Evolutionary conservation across 2,113 vertebrate species (phyloP), one percentile per base, ranked within the genome.

Genomic region (Neogale vison): DNA sequence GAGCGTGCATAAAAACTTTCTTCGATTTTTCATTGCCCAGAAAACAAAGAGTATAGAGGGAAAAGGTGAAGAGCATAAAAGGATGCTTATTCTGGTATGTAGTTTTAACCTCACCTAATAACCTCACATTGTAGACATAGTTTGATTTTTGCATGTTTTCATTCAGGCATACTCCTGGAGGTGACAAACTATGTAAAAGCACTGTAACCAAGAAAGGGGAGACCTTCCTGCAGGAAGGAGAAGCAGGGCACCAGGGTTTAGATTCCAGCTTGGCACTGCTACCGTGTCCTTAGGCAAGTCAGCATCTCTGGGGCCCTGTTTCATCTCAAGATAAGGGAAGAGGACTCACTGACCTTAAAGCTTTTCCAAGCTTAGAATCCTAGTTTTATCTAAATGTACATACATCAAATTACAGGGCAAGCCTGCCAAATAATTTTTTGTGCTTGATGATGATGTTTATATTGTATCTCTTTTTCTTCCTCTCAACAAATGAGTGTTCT

Each of bases 121-220:
- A 55, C 47, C 17, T 79, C 24, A 65, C 2, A 20, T 93, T 59
- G 55, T 65, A 94, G 47, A 84, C 55, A 81, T 79, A 93, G 61
- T 94, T 93, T 69, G 23, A 12, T 79, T 97, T 93, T 92, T 90
- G 63, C 74, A 18, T 2, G 26, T 96, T 97, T 95, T 97, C 36
- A 67, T 92, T 92, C 7, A 57, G 9, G 95, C 29, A 24, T 84
- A 69, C 3, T 13, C 11, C 20, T 85, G 50, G 63, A 90, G 31
- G 10, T 96, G 39, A 52, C 83, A 93, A 89, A 59, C 29, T n/a
- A n/a, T n/a, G 10, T 83, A 95, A 93, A 96, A 14, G 3, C 3
- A 63, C 61, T 90, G 2, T 93, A 88, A 91, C 39, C n/a, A 39
- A 94, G 63, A 90, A 57, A 85, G 69, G n/a, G 34, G 67, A 95